These are phyloP conservation scores for Struthidea cinerea DNA, from an alignment of 2,113 vertebrate species.

Conservation along the genomic window DNA sequence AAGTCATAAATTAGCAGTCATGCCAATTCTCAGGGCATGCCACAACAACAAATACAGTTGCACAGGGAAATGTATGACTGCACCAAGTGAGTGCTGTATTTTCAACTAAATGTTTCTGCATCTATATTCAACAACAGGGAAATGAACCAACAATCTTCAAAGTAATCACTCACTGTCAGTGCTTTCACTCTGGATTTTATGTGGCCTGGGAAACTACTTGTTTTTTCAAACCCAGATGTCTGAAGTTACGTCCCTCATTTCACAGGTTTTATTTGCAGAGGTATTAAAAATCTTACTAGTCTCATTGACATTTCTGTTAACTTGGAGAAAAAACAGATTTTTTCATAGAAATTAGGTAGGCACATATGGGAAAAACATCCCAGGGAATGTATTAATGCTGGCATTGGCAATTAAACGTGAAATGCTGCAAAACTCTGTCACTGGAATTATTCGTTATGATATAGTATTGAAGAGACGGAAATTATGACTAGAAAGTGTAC, in stretches of 20 bases:
- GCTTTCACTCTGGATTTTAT: background rate
- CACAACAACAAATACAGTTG: background rate
- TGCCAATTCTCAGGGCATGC: background rate
- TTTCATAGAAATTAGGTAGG: background rate
- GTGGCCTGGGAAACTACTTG: background rate
- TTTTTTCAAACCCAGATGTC: background rate
- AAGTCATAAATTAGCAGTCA: slow-evolving; percentile 1
- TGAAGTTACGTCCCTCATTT: background rate
- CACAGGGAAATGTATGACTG: background rate
- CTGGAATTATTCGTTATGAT: background rate
- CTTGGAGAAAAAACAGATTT: background rate
- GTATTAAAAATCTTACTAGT: background rate
- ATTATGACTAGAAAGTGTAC: background rate
- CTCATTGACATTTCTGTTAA: background rate
- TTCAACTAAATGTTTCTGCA: background rate
- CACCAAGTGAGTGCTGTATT: background rate
- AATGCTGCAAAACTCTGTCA: background rate
- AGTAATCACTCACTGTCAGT: background rate
- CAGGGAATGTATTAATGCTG: background rate
- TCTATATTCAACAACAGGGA: background rate
- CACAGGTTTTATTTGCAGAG: background rate
- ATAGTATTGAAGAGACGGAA: background rate
- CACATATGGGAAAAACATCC: background rate
- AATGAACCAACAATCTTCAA: background rate
- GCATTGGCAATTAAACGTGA: background rate